Evolutionary conservation across 2,113 vertebrate species (phyloP).

Genomic region (Heterochromis multidens): DNA sequence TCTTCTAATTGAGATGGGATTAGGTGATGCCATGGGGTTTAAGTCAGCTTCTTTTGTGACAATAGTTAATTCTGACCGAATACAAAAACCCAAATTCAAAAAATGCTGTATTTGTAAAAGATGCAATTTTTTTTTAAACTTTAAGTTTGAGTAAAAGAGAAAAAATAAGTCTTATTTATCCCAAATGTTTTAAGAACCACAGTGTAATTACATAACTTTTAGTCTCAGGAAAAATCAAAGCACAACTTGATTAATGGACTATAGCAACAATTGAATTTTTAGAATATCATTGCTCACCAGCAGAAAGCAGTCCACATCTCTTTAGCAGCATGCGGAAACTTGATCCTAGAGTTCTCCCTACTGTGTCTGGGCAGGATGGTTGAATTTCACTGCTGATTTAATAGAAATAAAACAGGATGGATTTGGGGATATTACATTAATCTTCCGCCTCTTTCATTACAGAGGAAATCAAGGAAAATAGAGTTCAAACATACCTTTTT

Average conservation of each 20-base stretch:
- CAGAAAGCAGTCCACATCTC: slow-evolving; percentile 41
- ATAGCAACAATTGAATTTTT: slow-evolving; percentile 59
- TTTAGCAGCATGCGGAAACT: slow-evolving; percentile 78
- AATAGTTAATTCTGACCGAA: neutral
- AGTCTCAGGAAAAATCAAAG: slow-evolving; percentile 40
- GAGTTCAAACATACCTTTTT: slow-evolving; percentile 74
- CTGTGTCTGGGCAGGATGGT: slow-evolving; percentile 78
- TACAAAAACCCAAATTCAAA: neutral
- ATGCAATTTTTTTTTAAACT: neutral
- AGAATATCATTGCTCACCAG: slow-evolving; percentile 51
- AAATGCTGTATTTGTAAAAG: neutral
- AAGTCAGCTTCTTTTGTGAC: slow-evolving; percentile 38
- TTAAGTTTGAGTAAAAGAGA: neutral
- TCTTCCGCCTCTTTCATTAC: slow-evolving; percentile 92
- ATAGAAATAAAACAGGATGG: slow-evolving; percentile 97
- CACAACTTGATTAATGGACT: slow-evolving; percentile 54
- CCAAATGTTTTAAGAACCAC: slow-evolving; percentile 26
- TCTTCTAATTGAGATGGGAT: slow-evolving; percentile 61
- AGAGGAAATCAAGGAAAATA: slow-evolving; percentile 92
- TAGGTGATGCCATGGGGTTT: slow-evolving; percentile 42
- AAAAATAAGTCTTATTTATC: slow-evolving; percentile 31
- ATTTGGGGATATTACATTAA: slow-evolving; percentile 99
- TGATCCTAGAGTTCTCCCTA: slow-evolving; percentile 71
- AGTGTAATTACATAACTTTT: slow-evolving; percentile 42
- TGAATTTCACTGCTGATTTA: slow-evolving; percentile 96